Evolutionary conservation across 1,140 invertebrate genomes (phyloP).

Genomic region (Polyergus mexicanus): DNA sequence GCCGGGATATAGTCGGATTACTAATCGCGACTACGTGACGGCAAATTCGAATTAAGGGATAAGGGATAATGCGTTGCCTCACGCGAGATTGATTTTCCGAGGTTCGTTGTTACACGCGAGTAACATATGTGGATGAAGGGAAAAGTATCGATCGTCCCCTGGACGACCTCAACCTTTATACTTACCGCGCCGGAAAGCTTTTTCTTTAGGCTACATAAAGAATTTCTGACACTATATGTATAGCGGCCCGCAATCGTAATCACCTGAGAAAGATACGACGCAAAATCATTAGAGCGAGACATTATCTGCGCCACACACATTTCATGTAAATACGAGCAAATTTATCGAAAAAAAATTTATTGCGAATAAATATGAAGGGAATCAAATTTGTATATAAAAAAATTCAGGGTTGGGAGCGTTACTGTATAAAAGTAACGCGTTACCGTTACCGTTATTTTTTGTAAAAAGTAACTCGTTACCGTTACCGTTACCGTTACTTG

Average conservation of each 20-base stretch:
- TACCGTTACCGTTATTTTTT: no score
- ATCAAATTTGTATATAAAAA: not conserved
- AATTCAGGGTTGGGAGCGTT: no score
- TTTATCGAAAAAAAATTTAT: not conserved
- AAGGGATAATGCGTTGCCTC: constrained; percentile 32
- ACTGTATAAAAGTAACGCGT: no score
- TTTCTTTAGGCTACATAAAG: constrained; percentile 54
- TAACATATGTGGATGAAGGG: constrained; percentile 6
- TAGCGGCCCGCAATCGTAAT: constrained; percentile 41
- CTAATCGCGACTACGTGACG: constrained; percentile 18
- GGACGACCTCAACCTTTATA: constrained; percentile 66
- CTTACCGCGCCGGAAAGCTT: constrained; percentile 34
- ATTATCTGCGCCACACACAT: constrained; percentile 1
- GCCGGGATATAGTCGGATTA: not conserved
- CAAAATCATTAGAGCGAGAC: constrained; percentile 28
- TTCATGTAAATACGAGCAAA: not conserved
- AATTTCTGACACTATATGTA: constrained; percentile 36
- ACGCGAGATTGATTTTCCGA: constrained; percentile 63
- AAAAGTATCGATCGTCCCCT: constrained; percentile 69
- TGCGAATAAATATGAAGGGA: not conserved
- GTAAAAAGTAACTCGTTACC: no score
- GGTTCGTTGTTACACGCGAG: constrained; percentile 35
- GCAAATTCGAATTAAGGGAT: constrained; percentile 20
- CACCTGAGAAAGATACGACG: constrained; percentile 25
- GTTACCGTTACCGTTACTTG: no score